Evolutionary conservation across 2,113 vertebrate species (phyloP).

Genomic region (Electrona antarctica): DNA sequence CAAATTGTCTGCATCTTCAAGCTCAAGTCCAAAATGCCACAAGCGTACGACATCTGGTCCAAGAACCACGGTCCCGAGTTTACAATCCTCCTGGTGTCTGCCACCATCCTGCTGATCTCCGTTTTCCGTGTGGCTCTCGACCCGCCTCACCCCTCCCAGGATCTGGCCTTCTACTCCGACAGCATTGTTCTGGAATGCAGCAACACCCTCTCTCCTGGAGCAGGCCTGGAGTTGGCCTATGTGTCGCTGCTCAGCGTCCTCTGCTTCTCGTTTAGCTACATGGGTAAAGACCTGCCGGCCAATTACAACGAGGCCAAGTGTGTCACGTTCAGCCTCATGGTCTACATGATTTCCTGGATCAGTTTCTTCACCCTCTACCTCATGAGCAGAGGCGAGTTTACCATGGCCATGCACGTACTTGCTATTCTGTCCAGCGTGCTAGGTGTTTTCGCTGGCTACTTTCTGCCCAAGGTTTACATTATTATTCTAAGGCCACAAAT

Average conservation of each 20-base stretch:
- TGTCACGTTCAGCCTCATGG: conserved; percentile 81
- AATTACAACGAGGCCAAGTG: conserved; percentile 88
- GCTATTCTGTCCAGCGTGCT: conserved; percentile 75
- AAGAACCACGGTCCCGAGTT: conserved; percentile 77
- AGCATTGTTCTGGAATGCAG: conserved; percentile 79
- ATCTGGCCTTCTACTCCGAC: conserved; percentile 72
- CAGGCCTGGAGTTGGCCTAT: conserved; percentile 62
- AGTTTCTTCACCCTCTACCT: conserved; percentile 81
- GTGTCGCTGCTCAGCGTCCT: conserved; percentile 70
- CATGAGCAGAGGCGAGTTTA: conserved; percentile 70
- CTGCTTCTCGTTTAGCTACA: conserved; percentile 84
- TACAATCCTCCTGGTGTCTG: conserved; percentile 65
- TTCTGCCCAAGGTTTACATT: conserved; percentile 80
- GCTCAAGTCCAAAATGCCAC: conserved; percentile 79
- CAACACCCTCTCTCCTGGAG: conserved; percentile 61
- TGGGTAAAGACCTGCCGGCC: conserved; percentile 85
- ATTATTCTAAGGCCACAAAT: conserved; percentile 76
- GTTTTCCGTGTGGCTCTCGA: conserved; percentile 45
- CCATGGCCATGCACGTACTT: conserved; percentile 71
- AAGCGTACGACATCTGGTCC: conserved; percentile 78
- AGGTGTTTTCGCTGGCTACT: conserved; percentile 76
- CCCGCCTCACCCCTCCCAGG: conserved; percentile 37
- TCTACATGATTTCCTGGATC: conserved; percentile 82
- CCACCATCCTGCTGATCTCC: conserved; percentile 51
- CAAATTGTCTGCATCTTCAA: conserved; percentile 87